Conservation (phyloP, 2,888 invertebrate genomes). For the Chymomyza fuscimana region DNA sequence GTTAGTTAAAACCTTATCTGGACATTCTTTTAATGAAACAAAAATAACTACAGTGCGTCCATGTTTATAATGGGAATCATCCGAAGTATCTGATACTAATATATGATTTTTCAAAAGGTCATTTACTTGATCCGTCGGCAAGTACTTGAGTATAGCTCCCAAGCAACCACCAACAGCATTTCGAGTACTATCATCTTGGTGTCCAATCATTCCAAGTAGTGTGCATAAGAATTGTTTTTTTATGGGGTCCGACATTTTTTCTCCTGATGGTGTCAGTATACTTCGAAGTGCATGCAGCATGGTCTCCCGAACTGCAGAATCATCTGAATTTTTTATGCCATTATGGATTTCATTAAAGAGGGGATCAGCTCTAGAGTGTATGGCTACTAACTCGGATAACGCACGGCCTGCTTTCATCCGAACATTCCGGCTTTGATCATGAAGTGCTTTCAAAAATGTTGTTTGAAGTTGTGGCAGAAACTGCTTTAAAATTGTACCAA, state of each 20-base stretch:
- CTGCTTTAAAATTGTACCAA: conserved; percentile 96
- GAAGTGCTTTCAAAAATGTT: conserved; percentile 96
- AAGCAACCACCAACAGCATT: conserved; percentile 93
- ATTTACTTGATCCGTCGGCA: conserved; percentile 87
- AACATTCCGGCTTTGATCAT: conserved; percentile 92
- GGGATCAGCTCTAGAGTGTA: conserved; percentile 96
- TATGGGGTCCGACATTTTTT: conserved; percentile 91
- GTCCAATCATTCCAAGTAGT: conserved; percentile 85
- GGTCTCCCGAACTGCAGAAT: conserved; percentile 92
- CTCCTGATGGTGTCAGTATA: conserved; percentile 90
- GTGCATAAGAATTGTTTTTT: conserved; percentile 87
- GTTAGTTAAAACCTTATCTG: conserved; percentile 84
- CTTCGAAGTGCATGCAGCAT: conserved; percentile 94
- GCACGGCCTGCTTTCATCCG: conserved; percentile 94
- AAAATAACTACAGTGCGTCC: conserved; percentile 91
- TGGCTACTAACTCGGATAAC: conserved; percentile 91
- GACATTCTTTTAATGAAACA: conserved; percentile 92
- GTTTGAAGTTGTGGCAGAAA: conserved; percentile 99
- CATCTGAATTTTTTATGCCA: conserved; percentile 90
- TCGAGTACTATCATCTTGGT: conserved; percentile 90
- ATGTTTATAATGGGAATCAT: conserved; percentile 88
- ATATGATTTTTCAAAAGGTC: conserved; percentile 87
- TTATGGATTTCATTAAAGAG: conserved; percentile 96
- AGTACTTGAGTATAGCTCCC: conserved; percentile 89
- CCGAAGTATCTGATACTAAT: conserved; percentile 83